A percentile compares a stretch with the other conserved stretches of the same genome.
Conservation (phyloP, 2,113 vertebrate genomes). For the Urocolius indicus region DNA sequence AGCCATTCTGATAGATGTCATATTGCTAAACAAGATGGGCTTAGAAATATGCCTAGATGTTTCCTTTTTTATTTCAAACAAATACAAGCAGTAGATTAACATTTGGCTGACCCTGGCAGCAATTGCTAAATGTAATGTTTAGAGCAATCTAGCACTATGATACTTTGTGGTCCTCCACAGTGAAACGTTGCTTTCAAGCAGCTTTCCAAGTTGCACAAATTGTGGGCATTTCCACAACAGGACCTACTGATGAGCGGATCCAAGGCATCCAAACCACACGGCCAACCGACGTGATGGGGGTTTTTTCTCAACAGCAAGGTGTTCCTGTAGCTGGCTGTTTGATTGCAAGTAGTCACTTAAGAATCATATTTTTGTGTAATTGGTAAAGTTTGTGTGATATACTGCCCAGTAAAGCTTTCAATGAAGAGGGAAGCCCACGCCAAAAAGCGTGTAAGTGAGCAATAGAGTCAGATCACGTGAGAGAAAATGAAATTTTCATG, state of each 20-base stretch:
- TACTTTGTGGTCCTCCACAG: neutral
- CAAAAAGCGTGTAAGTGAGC: constrained; percentile 51
- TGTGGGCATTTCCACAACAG: neutral
- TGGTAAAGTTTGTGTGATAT: constrained; percentile 52
- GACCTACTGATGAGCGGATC: neutral
- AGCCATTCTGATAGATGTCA: constrained; percentile 61
- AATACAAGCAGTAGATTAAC: constrained; percentile 69
- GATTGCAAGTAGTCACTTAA: neutral
- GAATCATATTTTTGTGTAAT: constrained; percentile 36
- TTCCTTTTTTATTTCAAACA: constrained; percentile 58
- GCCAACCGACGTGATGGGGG: fast-evolving
- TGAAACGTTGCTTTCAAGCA: constrained; percentile 10
- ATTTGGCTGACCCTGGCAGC: constrained; percentile 64
- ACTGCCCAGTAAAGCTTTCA: constrained; percentile 48
- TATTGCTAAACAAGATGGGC: constrained; percentile 55
- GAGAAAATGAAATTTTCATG: constrained; percentile 82
- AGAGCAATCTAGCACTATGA: constrained; percentile 23
- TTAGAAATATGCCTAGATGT: constrained; percentile 42
- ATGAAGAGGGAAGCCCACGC: constrained; percentile 23
- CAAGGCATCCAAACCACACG: neutral
- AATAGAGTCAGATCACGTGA: constrained; percentile 66
- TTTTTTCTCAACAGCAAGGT: neutral
- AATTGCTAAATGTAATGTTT: constrained; percentile 58
- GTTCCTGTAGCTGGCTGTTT: neutral
- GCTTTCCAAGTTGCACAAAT: constrained; percentile 25